Evolutionary conservation across 2,113 vertebrate genomes (phyloP).

Genomic region (Psettodes erumei): DNA sequence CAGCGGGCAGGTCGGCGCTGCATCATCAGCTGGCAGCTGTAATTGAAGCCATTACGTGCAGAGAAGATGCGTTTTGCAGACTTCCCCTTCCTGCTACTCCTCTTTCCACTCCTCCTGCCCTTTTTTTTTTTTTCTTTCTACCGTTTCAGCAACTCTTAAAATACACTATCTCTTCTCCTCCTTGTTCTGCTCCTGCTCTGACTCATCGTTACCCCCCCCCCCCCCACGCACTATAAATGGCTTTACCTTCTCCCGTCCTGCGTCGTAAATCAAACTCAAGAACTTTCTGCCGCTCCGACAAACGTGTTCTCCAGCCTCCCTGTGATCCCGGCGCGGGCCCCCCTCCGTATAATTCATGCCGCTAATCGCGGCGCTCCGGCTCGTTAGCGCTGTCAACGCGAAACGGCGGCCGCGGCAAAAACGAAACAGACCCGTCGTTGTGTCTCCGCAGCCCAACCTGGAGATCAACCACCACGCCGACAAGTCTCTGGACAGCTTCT

Average conservation of each 20-base stretch:
- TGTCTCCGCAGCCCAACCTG: slow-evolving; percentile 95
- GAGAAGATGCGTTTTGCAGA: slow-evolving; percentile 35
- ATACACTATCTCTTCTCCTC: background rate
- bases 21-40: slow-evolving; percentile 1
- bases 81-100: background rate
- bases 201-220: slow-evolving; percentile 9
- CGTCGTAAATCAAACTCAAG: slow-evolving; percentile 25
- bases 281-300: background rate
- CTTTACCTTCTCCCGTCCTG: slow-evolving; percentile 10
- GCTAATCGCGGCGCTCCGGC: background rate
- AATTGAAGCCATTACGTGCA: background rate
- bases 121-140: no score
- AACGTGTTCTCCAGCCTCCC: slow-evolving; percentile 6
- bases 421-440: slow-evolving; percentile 78
- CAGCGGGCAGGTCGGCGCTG: slow-evolving; percentile 6
- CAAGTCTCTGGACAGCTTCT: slow-evolving; percentile 99
- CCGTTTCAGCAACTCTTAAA: background rate
- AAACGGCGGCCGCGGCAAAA: no score
- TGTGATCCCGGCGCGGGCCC: slow-evolving; percentile 16
- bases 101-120: slow-evolving; percentile 1
- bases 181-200: slow-evolving; percentile 2
- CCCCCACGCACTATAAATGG: slow-evolving; percentile 17
- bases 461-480: slow-evolving; percentile 99
- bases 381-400: slow-evolving; percentile 23
- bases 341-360: slow-evolving; percentile 31